A percentile compares a stretch with the other conserved stretches of the same genome.
phyloP scores from a whole-genome alignment of 2,113 vertebrate species.

The Pterocles gutturalis region DNA sequence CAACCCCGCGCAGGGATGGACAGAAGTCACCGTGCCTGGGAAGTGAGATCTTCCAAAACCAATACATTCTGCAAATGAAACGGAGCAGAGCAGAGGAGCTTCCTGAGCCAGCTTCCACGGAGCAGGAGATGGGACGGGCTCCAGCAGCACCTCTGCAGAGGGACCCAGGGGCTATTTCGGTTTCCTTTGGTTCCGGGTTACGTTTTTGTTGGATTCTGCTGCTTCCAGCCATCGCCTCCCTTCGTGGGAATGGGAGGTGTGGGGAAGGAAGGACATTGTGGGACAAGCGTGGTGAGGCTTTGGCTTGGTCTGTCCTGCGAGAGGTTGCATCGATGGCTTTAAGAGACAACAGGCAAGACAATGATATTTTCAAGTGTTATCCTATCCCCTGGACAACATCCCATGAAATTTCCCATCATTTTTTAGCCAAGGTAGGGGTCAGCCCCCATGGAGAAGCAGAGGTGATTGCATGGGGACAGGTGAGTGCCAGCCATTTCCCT shows the following conservation, averaged over 20 bases:
- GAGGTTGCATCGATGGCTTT: not conserved
- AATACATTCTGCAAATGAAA: not conserved
- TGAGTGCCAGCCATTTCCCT: not conserved
- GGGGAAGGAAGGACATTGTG: not conserved
- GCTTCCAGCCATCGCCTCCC: not conserved
- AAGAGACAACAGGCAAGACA: not conserved
- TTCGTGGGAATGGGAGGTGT: not conserved
- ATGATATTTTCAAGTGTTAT: not conserved
- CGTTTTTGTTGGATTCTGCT: not conserved
- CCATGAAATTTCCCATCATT: not conserved
- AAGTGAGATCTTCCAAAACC: not conserved
- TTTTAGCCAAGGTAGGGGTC: not conserved
- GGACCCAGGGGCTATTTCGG: not conserved
- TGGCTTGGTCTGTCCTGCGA: not conserved
- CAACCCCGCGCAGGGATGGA: not conserved
- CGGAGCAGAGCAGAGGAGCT: not conserved
- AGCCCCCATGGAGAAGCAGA: not conserved
- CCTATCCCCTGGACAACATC: not conserved
- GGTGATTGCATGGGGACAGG: not conserved
- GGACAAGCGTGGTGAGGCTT: accelerated
- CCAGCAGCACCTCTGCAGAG: not conserved
- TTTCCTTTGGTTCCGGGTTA: not conserved
- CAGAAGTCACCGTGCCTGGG: not conserved
- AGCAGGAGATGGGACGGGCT: not conserved
- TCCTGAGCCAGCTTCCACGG: not conserved